phyloP scores from a whole-genome alignment of 2,888 invertebrate genomes.

The Periphyllus acericola region DNA sequence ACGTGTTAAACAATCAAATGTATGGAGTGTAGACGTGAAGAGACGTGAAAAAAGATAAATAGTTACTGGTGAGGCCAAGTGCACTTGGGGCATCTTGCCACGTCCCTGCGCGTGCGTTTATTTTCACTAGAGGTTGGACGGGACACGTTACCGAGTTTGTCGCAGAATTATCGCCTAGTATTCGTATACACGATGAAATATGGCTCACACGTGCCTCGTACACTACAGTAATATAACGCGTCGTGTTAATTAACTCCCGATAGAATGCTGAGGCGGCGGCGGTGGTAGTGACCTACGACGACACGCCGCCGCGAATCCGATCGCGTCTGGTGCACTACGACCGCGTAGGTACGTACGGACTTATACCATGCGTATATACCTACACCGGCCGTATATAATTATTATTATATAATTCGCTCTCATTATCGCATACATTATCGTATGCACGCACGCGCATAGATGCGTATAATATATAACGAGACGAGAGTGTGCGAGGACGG shows the following conservation, averaged over 20 bases:
- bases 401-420: constrained; percentile 48
- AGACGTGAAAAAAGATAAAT: no score
- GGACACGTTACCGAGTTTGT: no score
- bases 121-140: no score
- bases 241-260: constrained; percentile 33
- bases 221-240: neutral
- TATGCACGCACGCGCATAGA: neutral
- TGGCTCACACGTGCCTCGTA: neutral
- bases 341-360: neutral
- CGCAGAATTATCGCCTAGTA: no score
- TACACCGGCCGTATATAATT: neutral
- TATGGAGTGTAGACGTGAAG: no score
- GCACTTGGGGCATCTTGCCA: no score
- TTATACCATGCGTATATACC: neutral
- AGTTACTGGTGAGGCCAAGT: no score
- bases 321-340: neutral
- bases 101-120: no score
- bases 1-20: no score
- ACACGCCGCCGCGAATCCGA: neutral
- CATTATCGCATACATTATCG: neutral
- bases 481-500: neutral
- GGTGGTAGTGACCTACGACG: constrained; percentile 16
- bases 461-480: neutral
- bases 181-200: neutral
- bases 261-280: neutral